phyloP scores from a whole-genome alignment of 2,888 invertebrate species.

The Periphyllus acericola region DNA sequence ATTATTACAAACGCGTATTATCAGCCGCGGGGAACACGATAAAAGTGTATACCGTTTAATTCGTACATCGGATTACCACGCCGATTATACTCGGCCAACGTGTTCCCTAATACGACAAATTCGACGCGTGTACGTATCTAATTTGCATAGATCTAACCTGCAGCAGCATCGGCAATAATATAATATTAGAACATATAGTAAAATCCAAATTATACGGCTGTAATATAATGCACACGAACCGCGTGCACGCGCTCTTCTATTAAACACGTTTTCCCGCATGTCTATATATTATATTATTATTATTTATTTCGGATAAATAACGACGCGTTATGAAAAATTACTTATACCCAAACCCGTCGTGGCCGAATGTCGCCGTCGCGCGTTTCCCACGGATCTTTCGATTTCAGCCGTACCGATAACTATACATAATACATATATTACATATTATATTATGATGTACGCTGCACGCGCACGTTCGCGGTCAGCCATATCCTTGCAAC shows the following conservation, averaged over 20 bases:
- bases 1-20: not conserved
- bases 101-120: not conserved
- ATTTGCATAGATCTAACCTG: no score
- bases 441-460: not conserved
- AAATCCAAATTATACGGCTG: not conserved
- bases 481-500: not conserved
- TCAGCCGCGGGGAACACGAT: not conserved
- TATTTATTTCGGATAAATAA: constrained; percentile 32
- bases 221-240: not conserved
- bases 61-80: not conserved
- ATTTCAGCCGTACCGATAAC: not conserved
- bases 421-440: not conserved
- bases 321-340: constrained; percentile 40
- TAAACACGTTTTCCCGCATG: constrained; percentile 5
- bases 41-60: not conserved
- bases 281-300: not conserved
- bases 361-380: not conserved
- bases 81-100: not conserved
- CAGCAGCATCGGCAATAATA: not conserved
- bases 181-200: not conserved
- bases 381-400: constrained; percentile 40
- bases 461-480: not conserved
- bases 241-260: not conserved
- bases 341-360: constrained; percentile 20
- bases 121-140: no score